A percentile compares a stretch with the other conserved stretches of the same genome.
phyloP scores from a whole-genome alignment of 1,140 invertebrate species.

The Zaprionus davidi region DNA sequence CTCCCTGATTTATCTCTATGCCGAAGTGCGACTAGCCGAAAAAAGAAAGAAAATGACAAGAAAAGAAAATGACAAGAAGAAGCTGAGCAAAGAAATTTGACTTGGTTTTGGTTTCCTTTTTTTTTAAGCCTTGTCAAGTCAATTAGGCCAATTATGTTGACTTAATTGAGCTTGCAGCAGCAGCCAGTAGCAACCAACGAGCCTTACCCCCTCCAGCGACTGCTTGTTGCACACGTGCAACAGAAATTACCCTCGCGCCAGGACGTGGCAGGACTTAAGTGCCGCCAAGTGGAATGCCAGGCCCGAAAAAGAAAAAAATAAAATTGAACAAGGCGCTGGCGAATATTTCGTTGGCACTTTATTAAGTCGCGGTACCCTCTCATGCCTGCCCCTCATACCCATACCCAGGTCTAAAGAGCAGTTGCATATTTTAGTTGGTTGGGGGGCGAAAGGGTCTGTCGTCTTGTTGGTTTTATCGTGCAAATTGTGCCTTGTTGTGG shows the following conservation, averaged over 20 bases:
- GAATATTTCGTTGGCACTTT: slow-evolving; percentile 64
- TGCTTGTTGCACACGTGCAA: slow-evolving; percentile 52
- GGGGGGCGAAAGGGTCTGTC: background rate
- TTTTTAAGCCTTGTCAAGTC: slow-evolving; percentile 59
- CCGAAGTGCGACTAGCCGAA: slow-evolving; percentile 7
- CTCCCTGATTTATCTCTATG: slow-evolving; percentile 7
- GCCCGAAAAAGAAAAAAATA: slow-evolving; percentile 37
- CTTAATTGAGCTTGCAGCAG: slow-evolving; percentile 74
- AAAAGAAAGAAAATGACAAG: background rate
- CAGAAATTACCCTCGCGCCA: slow-evolving; percentile 50
- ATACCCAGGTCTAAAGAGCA: slow-evolving; percentile 3
- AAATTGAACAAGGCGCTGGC: slow-evolving; percentile 42
- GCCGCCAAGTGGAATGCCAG: slow-evolving; percentile 74
- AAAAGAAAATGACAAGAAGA: slow-evolving; percentile 1
- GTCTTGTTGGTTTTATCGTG: slow-evolving; percentile 1
- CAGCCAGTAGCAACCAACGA: slow-evolving; percentile 32
- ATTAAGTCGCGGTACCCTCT: slow-evolving; percentile 38
- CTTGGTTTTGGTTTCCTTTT: slow-evolving; percentile 28
- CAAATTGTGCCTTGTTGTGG: slow-evolving; percentile 1
- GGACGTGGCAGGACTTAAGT: slow-evolving; percentile 53
- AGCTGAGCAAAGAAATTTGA: slow-evolving; percentile 12
- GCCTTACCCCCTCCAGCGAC: slow-evolving; percentile 1
- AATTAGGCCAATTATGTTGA: slow-evolving; percentile 79
- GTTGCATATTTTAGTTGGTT: slow-evolving; percentile 15
- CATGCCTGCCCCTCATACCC: background rate